Conservation (phyloP, 2,797 vertebrate species). For the Staurois parvus region DNA sequence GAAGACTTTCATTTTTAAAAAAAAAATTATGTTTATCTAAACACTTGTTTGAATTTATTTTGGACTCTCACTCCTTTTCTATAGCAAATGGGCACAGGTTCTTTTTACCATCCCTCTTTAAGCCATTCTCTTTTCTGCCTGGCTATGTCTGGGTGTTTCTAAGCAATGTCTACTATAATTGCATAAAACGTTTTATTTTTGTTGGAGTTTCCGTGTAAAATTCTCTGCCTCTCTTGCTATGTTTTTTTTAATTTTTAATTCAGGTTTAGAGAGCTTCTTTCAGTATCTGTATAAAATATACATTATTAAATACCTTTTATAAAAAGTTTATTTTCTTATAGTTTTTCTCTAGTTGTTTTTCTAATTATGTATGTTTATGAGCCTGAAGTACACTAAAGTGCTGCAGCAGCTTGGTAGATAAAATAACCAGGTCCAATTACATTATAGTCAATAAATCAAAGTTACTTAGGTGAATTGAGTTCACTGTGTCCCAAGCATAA, state of each 20-base stretch:
- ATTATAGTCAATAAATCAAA: constrained; percentile 57
- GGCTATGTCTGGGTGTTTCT: too few species aligned
- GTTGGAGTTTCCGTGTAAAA: background rate
- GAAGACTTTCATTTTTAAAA: too few species aligned
- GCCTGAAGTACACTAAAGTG: constrained; percentile 14
- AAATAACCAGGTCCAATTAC: constrained; percentile 53
- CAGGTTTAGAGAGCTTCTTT: background rate
- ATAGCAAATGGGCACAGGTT: too few species aligned
- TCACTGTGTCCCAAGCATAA: constrained; percentile 49
- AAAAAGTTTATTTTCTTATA: background rate
- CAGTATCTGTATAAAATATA: background rate
- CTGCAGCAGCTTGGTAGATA: constrained; percentile 40
- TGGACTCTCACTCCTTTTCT: too few species aligned
- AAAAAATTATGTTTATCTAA: too few species aligned
- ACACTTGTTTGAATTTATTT: too few species aligned
- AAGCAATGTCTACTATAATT: background rate
- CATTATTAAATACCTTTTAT: background rate
- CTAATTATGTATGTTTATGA: constrained; percentile 18
- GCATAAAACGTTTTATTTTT: background rate
- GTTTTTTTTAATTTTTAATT: too few species aligned
- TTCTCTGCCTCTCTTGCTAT: too few species aligned
- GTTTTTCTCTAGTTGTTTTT: constrained; percentile 5
- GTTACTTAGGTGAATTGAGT: constrained; percentile 57
- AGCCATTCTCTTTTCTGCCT: too few species aligned
- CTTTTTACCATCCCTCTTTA: too few species aligned